Conservation (phyloP, 1,140 invertebrate genomes). For the Stratiolaelaps scimitus region DNA sequence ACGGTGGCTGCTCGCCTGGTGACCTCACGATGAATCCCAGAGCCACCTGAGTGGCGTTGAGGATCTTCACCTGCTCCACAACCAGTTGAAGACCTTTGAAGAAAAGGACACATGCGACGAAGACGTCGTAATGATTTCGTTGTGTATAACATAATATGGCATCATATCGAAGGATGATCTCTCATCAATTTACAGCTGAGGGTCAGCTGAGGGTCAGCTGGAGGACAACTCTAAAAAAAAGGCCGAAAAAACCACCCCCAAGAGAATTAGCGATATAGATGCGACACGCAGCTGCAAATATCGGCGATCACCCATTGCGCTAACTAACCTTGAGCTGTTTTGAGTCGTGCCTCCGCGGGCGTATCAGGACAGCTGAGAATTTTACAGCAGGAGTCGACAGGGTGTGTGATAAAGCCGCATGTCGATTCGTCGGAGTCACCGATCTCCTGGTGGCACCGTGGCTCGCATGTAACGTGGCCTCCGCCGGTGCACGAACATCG, state of each 20-base stretch:
- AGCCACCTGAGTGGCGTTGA: background rate
- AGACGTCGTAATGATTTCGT: too few relatives aligned
- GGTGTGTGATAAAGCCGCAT: constrained; percentile 37
- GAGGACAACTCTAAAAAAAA: too few relatives aligned
- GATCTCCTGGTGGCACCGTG: constrained; percentile 32
- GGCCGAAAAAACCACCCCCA: too few relatives aligned
- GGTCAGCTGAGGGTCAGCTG: background rate
- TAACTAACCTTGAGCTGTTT: background rate
- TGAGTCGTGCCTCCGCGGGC: background rate
- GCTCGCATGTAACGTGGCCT: constrained; percentile 39
- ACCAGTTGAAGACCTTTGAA: constrained; percentile 11
- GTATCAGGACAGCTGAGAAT: constrained; percentile 51
- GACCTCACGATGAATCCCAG: constrained; percentile 3
- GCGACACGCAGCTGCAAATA: too few relatives aligned
- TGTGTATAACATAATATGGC: too few relatives aligned
- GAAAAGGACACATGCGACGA: background rate
- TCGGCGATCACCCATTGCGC: too few relatives aligned
- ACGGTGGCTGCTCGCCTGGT: constrained; percentile 1
- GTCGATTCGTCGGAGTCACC: background rate
- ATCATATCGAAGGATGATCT: background rate
- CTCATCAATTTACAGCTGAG: background rate
- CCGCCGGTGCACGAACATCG: constrained; percentile 37
- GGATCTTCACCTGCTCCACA: constrained; percentile 4
- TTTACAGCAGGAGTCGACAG: constrained; percentile 64
- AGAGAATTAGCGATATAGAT: too few relatives aligned